Evolutionary conservation across 2,888 invertebrate species (phyloP).

Genomic region (Prionchulus punctatus): DNA sequence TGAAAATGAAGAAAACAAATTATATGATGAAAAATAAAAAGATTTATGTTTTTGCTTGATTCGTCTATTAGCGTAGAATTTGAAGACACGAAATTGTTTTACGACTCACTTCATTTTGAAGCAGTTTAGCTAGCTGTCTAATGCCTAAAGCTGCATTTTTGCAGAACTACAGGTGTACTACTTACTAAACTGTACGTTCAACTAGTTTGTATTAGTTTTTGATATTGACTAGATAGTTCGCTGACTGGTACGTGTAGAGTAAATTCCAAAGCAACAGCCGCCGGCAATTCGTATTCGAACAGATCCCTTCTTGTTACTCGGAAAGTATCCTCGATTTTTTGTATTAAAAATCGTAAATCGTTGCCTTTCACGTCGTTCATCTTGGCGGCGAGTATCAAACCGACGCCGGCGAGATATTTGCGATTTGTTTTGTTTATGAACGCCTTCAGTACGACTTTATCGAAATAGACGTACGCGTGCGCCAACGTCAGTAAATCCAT

Average conservation of each 20-base stretch:
- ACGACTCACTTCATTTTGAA: too few relatives aligned
- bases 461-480: slow-evolving; percentile 94
- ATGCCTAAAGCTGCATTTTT: too few relatives aligned
- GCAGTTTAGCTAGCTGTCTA: too few relatives aligned
- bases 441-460: slow-evolving; percentile 73
- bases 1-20: too few relatives aligned
- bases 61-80: too few relatives aligned
- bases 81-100: too few relatives aligned
- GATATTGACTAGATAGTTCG: slow-evolving; percentile 86
- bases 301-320: slow-evolving; percentile 75
- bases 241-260: slow-evolving; percentile 74
- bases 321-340: slow-evolving; percentile 78
- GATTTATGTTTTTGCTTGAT: too few relatives aligned
- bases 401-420: slow-evolving; percentile 85
- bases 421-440: slow-evolving; percentile 85
- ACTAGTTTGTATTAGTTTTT: too few relatives aligned
- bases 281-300: slow-evolving; percentile 77
- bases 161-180: too few relatives aligned
- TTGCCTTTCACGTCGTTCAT: slow-evolving; percentile 90
- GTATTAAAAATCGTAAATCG: slow-evolving; percentile 56
- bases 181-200: neutral
- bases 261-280: slow-evolving; percentile 82
- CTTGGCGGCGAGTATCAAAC: slow-evolving; percentile 80
- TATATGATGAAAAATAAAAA: too few relatives aligned
- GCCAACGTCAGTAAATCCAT: slow-evolving; percentile 75